These are phyloP conservation scores for Glyphotaelius pellucidus DNA, from an alignment of 2,888 invertebrate species.

Conservation along the genomic window DNA sequence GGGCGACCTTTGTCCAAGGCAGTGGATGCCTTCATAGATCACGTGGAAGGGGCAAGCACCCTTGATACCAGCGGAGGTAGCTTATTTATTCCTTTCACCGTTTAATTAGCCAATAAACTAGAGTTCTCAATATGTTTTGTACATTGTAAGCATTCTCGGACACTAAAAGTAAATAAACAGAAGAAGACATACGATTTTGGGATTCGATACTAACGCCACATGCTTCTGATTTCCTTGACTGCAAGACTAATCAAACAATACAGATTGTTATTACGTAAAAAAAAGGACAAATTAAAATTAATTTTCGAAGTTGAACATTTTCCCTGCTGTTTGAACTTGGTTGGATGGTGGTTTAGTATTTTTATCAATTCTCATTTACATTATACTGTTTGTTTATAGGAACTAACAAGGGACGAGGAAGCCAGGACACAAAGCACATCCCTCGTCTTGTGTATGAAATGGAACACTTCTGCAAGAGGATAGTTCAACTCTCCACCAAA, in stretches of 20 bases:
- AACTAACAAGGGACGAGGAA: constrained; percentile 70
- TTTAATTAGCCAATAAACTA: not conserved
- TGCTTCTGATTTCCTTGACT: not conserved
- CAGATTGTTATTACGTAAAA: not conserved
- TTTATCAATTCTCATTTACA: not conserved
- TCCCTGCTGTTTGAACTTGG: not conserved
- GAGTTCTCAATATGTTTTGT: not conserved
- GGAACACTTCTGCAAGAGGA: constrained; percentile 80
- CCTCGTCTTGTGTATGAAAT: constrained; percentile 82
- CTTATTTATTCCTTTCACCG: not conserved
- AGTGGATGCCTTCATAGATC: constrained; percentile 78
- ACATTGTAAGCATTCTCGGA: no score
- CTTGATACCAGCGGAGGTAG: constrained; percentile 67
- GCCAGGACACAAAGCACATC: constrained; percentile 80
- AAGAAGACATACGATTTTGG: no score
- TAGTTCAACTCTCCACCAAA: constrained; percentile 79
- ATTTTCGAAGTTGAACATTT: not conserved
- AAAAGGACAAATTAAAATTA: not conserved
- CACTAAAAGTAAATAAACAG: no score
- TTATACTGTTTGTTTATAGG: not conserved
- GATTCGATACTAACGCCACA: not conserved
- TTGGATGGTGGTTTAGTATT: not conserved
- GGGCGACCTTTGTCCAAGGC: constrained; percentile 79
- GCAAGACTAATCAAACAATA: not conserved
- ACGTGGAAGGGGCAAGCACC: constrained; percentile 74